These are phyloP conservation scores for Myocastor coypus DNA, from an alignment of 2,113 vertebrate species.

Conservation along the genomic window DNA sequence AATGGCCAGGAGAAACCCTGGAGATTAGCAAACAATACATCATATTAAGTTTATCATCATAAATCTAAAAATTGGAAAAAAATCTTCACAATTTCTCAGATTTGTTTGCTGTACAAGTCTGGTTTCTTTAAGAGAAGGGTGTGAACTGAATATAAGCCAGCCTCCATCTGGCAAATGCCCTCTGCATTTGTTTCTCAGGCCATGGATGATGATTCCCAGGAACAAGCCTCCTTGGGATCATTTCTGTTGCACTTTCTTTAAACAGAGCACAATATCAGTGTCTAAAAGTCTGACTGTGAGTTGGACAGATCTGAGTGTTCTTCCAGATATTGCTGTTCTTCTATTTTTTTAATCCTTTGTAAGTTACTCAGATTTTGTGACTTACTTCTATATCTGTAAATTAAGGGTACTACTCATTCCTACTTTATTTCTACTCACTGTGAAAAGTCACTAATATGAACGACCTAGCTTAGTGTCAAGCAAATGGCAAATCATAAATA, in stretches of 20 bases:
- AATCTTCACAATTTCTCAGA: neutral
- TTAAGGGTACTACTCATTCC: neutral
- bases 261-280: neutral
- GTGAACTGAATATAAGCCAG: neutral
- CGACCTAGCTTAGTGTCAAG: neutral
- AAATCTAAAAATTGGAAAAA: slow-evolving; percentile 31
- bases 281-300: neutral
- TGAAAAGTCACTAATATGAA: neutral
- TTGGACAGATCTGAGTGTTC: neutral
- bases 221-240: neutral
- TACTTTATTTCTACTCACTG: neutral
- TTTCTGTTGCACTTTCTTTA: neutral
- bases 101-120: neutral
- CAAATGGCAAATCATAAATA: neutral
- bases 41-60: neutral
- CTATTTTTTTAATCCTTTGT: neutral
- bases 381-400: neutral
- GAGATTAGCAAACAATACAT: neutral
- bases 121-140: slow-evolving; percentile 12
- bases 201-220: neutral
- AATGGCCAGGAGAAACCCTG: neutral
- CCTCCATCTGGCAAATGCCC: neutral
- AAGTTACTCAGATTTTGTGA: neutral
- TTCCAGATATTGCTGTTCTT: neutral
- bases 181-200: neutral